phyloP scores from a whole-genome alignment of 2,113 vertebrate species.

The Cynocephalus volans region DNA sequence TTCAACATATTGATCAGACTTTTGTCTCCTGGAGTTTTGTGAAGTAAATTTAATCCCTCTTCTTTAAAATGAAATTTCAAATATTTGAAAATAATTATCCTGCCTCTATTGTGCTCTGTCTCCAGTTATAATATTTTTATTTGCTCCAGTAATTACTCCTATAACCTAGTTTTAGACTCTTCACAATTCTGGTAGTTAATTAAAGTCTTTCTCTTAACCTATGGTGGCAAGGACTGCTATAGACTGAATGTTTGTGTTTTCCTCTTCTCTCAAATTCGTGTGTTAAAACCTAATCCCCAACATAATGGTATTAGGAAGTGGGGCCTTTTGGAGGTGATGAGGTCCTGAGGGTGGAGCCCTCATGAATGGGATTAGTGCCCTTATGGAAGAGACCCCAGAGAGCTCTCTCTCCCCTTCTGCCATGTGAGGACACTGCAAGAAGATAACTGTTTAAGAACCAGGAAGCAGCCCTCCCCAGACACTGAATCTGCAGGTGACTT shows the following conservation, averaged over 20 bases:
- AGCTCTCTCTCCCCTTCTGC: background rate
- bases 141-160: slow-evolving; percentile 32
- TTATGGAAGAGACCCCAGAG: background rate
- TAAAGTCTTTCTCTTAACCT: slow-evolving; percentile 9
- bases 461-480: background rate
- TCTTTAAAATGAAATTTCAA: slow-evolving; percentile 64
- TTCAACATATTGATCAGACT: slow-evolving; percentile 65
- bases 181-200: background rate
- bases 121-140: background rate
- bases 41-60: background rate
- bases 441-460: too few species aligned
- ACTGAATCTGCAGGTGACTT: background rate
- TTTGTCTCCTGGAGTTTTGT: slow-evolving; percentile 53
- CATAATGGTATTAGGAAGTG: background rate
- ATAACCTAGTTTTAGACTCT: background rate
- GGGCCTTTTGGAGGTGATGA: background rate
- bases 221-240: background rate
- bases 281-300: background rate
- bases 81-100: slow-evolving; percentile 71
- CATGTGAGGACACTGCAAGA: background rate
- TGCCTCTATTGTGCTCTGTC: background rate
- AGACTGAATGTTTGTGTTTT: background rate
- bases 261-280: background rate
- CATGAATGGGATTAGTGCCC: background rate
- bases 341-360: background rate